Evolutionary conservation across 2,888 invertebrate species (phyloP).

Genomic region (Drosophila birchii): DNA sequence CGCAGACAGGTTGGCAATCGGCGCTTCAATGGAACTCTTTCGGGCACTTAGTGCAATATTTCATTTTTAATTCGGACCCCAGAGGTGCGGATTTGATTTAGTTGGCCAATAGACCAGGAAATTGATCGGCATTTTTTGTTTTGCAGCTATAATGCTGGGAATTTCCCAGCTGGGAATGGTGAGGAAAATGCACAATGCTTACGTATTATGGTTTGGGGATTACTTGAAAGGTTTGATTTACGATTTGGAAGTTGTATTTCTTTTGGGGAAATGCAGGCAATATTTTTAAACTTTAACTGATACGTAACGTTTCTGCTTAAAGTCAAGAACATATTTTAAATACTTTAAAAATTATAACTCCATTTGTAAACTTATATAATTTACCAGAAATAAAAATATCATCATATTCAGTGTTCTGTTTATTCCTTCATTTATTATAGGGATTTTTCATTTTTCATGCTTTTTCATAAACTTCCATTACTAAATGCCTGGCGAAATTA

Average conservation of each 20-base stretch:
- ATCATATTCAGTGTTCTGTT: conserved; percentile 12
- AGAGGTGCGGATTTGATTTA: conserved; percentile 63
- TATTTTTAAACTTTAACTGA: not conserved
- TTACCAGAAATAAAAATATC: not conserved
- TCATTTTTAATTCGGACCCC: conserved; percentile 53
- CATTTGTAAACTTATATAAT: too few species aligned
- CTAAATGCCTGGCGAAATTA: conserved; percentile 74
- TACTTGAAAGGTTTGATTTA: conserved; percentile 3
- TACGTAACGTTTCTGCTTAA: not conserved
- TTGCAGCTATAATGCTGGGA: not conserved
- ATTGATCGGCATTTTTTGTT: conserved; percentile 19
- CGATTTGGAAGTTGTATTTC: not conserved
- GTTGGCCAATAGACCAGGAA: conserved; percentile 25
- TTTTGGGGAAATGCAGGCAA: not conserved
- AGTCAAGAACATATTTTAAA: not conserved
- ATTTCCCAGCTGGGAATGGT: conserved; percentile 3
- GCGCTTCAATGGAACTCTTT: conserved; percentile 49
- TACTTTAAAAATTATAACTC: too few species aligned
- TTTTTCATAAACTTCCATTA: conserved; percentile 35
- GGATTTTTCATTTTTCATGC: conserved; percentile 36
- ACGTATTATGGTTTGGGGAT: conserved; percentile 1
- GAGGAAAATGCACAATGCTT: not conserved
- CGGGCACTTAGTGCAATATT: conserved; percentile 45
- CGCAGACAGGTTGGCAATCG: conserved; percentile 41
- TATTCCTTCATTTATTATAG: conserved; percentile 62